Evolutionary conservation across 2,113 vertebrate genomes (phyloP).

Genomic region (Anthoscopus minutus): DNA sequence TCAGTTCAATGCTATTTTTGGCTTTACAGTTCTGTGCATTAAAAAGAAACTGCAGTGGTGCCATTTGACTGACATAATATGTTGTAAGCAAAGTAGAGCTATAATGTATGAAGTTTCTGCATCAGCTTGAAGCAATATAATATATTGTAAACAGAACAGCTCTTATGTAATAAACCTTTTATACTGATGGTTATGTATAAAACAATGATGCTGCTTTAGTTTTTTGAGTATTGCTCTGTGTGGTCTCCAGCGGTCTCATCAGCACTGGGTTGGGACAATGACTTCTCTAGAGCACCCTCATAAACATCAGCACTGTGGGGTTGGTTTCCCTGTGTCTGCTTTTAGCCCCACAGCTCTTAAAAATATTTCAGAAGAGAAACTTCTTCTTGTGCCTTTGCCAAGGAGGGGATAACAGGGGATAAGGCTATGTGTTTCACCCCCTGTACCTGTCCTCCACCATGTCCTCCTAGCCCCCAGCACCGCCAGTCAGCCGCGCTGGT

Average conservation of each 20-base stretch:
- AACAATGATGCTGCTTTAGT: slow-evolving; percentile 74
- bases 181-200: slow-evolving; percentile 68
- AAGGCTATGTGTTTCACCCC: accelerated
- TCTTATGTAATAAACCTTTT: slow-evolving; percentile 74
- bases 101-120: slow-evolving; percentile 65
- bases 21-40: slow-evolving; percentile 34
- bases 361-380: background rate
- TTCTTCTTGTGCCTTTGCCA: background rate
- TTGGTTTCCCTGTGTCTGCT: background rate
- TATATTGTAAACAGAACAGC: slow-evolving; percentile 76
- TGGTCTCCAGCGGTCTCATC: background rate
- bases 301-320: background rate
- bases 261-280: accelerated
- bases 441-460: background rate
- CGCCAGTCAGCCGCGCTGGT: accelerated
- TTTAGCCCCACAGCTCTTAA: background rate
- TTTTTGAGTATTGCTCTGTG: slow-evolving; percentile 24
- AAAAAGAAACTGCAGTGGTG: slow-evolving; percentile 45
- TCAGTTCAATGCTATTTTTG: background rate
- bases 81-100: slow-evolving; percentile 68
- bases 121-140: slow-evolving; percentile 74
- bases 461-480: accelerated
- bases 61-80: slow-evolving; percentile 67
- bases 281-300: background rate
- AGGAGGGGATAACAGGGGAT: background rate